These are phyloP conservation scores for Hirudinaria manillensis DNA, from an alignment of 2,888 invertebrate species.

Conservation along the genomic window DNA sequence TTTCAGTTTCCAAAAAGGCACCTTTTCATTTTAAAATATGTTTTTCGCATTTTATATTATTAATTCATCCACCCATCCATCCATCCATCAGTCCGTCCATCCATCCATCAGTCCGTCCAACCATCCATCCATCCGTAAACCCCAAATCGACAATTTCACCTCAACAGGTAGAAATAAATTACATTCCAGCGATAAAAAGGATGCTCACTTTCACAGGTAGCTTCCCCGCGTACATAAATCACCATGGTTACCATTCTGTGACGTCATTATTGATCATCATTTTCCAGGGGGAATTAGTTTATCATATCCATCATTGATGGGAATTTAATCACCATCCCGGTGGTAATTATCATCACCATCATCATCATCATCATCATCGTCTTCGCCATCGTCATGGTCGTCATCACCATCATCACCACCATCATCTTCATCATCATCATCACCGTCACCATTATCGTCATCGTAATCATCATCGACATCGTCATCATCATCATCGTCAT, in stretches of 20 bases:
- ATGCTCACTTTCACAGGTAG: too few species aligned
- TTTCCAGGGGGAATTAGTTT: not conserved
- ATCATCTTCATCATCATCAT: slow-evolving; percentile 17
- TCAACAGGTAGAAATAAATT: too few species aligned
- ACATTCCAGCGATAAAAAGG: too few species aligned
- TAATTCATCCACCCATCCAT: not conserved
- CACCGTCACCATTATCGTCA: slow-evolving; percentile 13
- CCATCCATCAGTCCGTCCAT: too few species aligned
- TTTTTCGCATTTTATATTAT: not conserved
- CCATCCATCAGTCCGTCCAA: not conserved
- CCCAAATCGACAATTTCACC: too few species aligned
- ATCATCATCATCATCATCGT: slow-evolving; percentile 20
- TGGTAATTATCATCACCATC: not conserved
- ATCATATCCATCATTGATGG: not conserved
- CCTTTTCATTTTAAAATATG: not conserved
- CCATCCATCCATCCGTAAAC: not conserved
- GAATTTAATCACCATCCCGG: not conserved
- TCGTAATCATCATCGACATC: slow-evolving; percentile 16
- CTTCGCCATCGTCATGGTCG: slow-evolving; percentile 2
- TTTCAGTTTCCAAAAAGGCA: not conserved
- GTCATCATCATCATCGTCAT: slow-evolving; percentile 20
- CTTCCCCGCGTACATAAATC: not conserved
- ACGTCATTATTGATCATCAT: slow-evolving; percentile 11
- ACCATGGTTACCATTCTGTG: slow-evolving; percentile 1
- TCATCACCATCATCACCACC: slow-evolving; percentile 19